Evolutionary conservation across 2,113 vertebrate species (phyloP), one percentile per base, ranked within the genome.

Genomic region (Laterallus jamaicensis): DNA sequence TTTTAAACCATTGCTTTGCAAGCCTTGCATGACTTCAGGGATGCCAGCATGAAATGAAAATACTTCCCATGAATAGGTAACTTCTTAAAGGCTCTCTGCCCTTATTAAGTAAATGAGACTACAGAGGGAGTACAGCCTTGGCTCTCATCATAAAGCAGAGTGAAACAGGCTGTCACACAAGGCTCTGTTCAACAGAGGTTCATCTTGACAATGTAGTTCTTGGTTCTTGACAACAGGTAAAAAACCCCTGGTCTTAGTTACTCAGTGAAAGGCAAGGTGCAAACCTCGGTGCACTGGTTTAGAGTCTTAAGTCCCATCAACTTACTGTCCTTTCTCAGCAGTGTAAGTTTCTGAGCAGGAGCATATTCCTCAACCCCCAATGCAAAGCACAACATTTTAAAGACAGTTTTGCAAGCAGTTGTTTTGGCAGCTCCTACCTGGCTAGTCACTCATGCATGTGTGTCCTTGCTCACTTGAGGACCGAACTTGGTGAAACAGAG

Each of bases 361-460:
- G 25, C n/a, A 40, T 25, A 4, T 10, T 79, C 29, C 28, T 28
- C 35, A 25, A 29, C 11, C 40, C 26, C 22, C 58, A 29, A 2
- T 1, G 24, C 67, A 56, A 87, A 76, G 14, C 63, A 71, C 5
- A 15, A 7, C 42, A 47, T 58, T 77, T 80, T 52, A 25, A 49
- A 35, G 35, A 47, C 8, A 47, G 28, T 63, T 87, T 67, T n/a
- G 37, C 15, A 52, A 56, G 75, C 39, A 39, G 49, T 12, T 55
- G 29, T 28, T 94, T 59, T 69, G 59, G 50, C 3, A 5, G 44
- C 44, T 92, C 20, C 44, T 32, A 4, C 56, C 16, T 78, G 44
- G 59, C 67, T 59, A 35, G 20, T 90, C 1, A 0, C 29, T 71
- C 52, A 8, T 1, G 7, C 5, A 18, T 31, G 5, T 18, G 31